Evolutionary conservation across 2,888 invertebrate species (phyloP).

Genomic region (Troglohyphantes excavatus): DNA sequence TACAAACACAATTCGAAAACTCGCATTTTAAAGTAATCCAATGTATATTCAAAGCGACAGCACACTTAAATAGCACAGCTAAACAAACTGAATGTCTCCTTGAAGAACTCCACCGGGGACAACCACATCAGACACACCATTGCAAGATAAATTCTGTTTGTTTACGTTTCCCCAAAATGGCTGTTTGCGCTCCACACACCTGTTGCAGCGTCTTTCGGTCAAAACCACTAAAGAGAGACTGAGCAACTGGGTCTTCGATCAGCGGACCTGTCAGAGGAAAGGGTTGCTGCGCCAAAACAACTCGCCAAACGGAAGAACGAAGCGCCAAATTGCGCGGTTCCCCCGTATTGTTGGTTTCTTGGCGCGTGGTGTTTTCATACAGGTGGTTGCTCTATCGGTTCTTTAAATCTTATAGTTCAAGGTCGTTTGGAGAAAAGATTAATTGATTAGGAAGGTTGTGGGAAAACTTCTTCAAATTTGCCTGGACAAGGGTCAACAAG

Average conservation of each 20-base stretch:
- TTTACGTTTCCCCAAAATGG: conserved; percentile 25
- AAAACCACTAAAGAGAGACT: conserved; percentile 14
- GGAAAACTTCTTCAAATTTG: too few species aligned
- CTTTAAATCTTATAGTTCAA: neutral
- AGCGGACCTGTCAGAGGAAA: conserved; percentile 17
- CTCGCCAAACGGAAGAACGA: neutral
- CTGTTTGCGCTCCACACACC: too few species aligned
- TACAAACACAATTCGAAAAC: neutral
- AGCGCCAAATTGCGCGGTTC: conserved; percentile 9
- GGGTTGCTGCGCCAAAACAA: conserved; percentile 32
- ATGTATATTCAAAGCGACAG: neutral
- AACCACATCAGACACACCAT: neutral
- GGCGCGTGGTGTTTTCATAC: neutral
- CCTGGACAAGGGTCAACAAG: too few species aligned
- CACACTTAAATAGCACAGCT: neutral
- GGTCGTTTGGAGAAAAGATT: neutral
- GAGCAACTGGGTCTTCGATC: conserved; percentile 9
- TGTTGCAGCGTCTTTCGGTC: neutral
- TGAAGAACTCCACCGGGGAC: neutral
- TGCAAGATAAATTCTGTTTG: neutral
- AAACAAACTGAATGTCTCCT: neutral
- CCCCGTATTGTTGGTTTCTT: neutral
- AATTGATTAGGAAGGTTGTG: neutral
- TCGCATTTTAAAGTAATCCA: neutral
- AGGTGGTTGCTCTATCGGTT: neutral